These are phyloP conservation scores for Ianthella basta DNA, from an alignment of 37 sponge, comb jelly and placozoan species.

Conservation along the genomic window DNA sequence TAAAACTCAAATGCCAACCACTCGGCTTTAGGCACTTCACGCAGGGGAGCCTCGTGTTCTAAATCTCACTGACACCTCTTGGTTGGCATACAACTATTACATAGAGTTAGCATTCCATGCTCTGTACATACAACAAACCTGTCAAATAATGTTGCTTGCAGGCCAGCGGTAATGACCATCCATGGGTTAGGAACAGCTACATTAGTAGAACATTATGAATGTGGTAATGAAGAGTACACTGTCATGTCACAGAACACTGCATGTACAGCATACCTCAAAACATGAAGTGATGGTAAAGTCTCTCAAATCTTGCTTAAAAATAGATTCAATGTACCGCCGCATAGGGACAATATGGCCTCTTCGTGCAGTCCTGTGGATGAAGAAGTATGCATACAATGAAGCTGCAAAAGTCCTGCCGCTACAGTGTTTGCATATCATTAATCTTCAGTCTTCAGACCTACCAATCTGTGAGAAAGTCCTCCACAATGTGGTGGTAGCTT, in stretches of 20 bases:
- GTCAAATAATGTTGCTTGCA: conserved; percentile 68
- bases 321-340: conserved; percentile 74
- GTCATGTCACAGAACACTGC: neutral
- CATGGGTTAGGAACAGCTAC: conserved; percentile 60
- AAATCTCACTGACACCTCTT: too few species aligned
- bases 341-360: conserved; percentile 66
- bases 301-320: conserved; percentile 57
- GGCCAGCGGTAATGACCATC: conserved; percentile 47
- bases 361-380: conserved; percentile 58
- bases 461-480: conserved; percentile 92
- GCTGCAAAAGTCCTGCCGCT: too few species aligned
- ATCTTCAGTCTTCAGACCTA: too few species aligned
- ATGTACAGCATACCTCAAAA: conserved; percentile 29
- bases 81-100: too few species aligned
- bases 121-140: conserved; percentile 48
- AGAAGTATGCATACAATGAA: neutral
- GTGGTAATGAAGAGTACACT: conserved; percentile 1
- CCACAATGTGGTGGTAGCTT: conserved; percentile 83
- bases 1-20: too few species aligned
- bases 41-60: too few species aligned
- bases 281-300: conserved; percentile 63
- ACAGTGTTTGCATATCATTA: too few species aligned
- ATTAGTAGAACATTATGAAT: neutral
- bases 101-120: too few species aligned
- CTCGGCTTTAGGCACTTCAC: too few species aligned